These are phyloP conservation scores for Pangasius djambal DNA, from an alignment of 2,797 vertebrate species.

Conservation along the genomic window DNA sequence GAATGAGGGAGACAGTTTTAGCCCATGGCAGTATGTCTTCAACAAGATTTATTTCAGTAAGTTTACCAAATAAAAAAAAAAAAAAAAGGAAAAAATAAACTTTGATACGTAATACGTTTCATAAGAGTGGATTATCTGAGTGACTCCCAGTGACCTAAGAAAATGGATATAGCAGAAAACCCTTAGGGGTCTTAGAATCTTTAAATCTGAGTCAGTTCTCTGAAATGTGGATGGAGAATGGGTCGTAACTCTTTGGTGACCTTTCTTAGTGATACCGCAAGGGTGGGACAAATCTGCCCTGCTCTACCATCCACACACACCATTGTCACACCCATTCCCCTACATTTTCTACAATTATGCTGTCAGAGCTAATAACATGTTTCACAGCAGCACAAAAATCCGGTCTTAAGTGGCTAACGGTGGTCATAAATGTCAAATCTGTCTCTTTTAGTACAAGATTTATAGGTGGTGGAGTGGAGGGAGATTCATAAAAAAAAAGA, in stretches of 20 bases:
- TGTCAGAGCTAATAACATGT: slow-evolving; percentile 31
- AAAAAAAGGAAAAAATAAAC: neutral
- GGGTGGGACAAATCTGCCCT: neutral
- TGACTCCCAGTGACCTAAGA: neutral
- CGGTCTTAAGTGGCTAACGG: slow-evolving; percentile 19
- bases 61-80: neutral
- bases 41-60: neutral
- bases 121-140: slow-evolving; percentile 16
- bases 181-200: slow-evolving; percentile 24
- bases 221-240: slow-evolving; percentile 7
- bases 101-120: neutral
- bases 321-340: neutral
- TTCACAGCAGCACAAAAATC: slow-evolving; percentile 28
- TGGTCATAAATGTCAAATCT: slow-evolving; percentile 24
- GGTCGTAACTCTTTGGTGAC: slow-evolving; percentile 34
- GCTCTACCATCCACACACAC: neutral
- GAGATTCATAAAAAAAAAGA: slow-evolving; percentile 16
- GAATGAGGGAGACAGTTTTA: neutral
- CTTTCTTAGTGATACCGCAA: slow-evolving; percentile 24
- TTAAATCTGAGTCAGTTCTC: slow-evolving; percentile 21
- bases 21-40: neutral
- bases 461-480: slow-evolving; percentile 2
- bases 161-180: slow-evolving; percentile 11
- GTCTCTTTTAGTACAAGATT: slow-evolving; percentile 17
- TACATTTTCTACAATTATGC: slow-evolving; percentile 23